Evolutionary conservation across 2,797 vertebrate genomes (phyloP), one percentile per base, ranked within the genome.

Genomic region (Diplodus puntazzo): DNA sequence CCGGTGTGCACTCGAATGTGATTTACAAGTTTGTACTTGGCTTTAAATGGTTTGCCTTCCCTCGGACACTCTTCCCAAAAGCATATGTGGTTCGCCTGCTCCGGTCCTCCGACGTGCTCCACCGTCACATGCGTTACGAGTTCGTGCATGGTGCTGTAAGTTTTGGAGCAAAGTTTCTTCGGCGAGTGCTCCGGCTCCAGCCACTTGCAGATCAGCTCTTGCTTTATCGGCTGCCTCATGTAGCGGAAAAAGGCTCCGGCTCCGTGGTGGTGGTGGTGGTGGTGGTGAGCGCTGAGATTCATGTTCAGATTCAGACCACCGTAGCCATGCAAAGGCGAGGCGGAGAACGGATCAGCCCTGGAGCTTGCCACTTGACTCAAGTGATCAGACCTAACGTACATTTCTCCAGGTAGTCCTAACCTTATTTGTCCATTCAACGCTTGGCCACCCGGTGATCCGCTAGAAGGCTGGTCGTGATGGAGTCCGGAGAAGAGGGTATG

Each of bases 1-100:
- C 98, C 98, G 87, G 98, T 99, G 96, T 99, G 98, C 86, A 99
- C 98, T 84, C 98, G 95, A 93, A 99, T 99, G 93, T 99, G 98
- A 95, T 99, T 99, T 85, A 99, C 98, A 90, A 99, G 98, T 96
- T 99, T 99, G 86, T 99, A 99, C 95, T 99, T 99, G 93, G 98
- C 98, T 96, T 99, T 99, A 94, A 99, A 99, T 59, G 98, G 97
- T 82, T 99, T 99, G 84, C 98, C 98, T 95, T 99, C 97, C 86
- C 98, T 93, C 11, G 96, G 97, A 96, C 98, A 99, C 88, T 99
- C 98, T 96, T 99, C 98, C 98, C 98, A 99, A 94, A 97, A 98
- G 88, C 98, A 99, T 79, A 98, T 96, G 88, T 98, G 98, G 90
- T 96, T 98, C 89, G 95, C 95, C 87, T 98, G 97, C 93, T 99